Conservation (phyloP, 2,888 invertebrate species). For the Chrysotoxum bicinctum region DNA sequence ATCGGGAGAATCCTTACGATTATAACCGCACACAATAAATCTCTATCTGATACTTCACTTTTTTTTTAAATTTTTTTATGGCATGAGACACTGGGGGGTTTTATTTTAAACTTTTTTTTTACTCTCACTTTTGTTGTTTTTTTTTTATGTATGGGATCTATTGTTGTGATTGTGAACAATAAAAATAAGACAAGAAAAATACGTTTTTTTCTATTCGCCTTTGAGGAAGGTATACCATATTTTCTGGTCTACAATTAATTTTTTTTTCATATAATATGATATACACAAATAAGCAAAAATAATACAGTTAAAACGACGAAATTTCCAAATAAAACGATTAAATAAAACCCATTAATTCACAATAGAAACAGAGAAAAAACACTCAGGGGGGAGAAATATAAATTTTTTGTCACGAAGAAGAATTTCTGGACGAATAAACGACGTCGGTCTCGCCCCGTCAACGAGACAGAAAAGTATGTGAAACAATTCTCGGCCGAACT, state of each 20-base stretch:
- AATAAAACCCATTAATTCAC: slow-evolving; percentile 1
- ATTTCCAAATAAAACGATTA: neutral
- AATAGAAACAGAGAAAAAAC: slow-evolving; percentile 13
- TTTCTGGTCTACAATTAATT: slow-evolving; percentile 32
- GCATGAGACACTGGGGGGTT: slow-evolving; percentile 54
- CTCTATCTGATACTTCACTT: slow-evolving; percentile 48
- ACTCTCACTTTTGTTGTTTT: slow-evolving; percentile 67
- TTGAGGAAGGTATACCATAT: slow-evolving; percentile 27
- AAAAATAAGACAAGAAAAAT: neutral
- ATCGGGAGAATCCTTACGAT: slow-evolving; percentile 55
- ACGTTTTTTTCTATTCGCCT: slow-evolving; percentile 17
- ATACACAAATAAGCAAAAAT: neutral
- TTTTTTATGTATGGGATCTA: slow-evolving; percentile 10
- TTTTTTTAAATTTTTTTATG: slow-evolving; percentile 25
- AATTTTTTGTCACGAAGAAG: slow-evolving; percentile 31
- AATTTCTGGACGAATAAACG: slow-evolving; percentile 33
- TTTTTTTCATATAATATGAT: neutral
- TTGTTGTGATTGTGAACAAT: slow-evolving; percentile 42
- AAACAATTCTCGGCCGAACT: slow-evolving; percentile 31
- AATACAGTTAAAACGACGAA: slow-evolving; percentile 19
- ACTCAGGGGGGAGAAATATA: slow-evolving; percentile 16
- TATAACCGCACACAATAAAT: slow-evolving; percentile 31
- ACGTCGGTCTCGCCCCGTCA: slow-evolving; percentile 62
- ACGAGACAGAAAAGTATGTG: slow-evolving; percentile 58
- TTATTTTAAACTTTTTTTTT: slow-evolving; percentile 42